Percentiles rank a stretch among this genome's conserved stretches.
These are phyloP conservation scores for Esox niger DNA, from an alignment of 2,113 vertebrate genomes.

Conservation along the genomic window DNA sequence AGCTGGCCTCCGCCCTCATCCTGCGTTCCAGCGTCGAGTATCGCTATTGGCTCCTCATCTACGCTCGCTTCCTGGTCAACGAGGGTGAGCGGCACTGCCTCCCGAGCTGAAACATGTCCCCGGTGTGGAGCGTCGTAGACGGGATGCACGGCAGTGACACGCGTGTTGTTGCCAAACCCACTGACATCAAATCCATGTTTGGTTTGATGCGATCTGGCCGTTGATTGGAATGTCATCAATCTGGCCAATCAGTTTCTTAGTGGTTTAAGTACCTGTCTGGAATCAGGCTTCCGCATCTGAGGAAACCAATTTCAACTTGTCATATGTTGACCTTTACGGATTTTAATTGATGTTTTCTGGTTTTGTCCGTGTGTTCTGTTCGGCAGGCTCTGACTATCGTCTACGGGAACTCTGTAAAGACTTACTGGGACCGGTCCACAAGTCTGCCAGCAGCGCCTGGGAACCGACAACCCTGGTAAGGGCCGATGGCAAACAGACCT, in stretches of 20 bases:
- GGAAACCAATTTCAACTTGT: too few relatives aligned
- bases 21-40: constrained; percentile 91
- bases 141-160: too few relatives aligned
- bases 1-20: constrained; percentile 85
- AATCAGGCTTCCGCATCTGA: too few relatives aligned
- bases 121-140: too few relatives aligned
- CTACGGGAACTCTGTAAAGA: constrained; percentile 94
- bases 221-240: too few relatives aligned
- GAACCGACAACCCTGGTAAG: constrained; percentile 89
- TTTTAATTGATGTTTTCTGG: too few relatives aligned
- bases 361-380: neutral
- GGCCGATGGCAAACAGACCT: neutral
- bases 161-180: neutral
- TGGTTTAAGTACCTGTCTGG: too few relatives aligned
- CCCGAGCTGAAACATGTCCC: neutral
- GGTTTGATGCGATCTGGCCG: too few relatives aligned
- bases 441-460: constrained; percentile 86
- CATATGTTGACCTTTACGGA: too few relatives aligned
- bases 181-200: too few relatives aligned
- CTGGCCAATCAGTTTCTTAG: too few relatives aligned
- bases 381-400: constrained; percentile 87
- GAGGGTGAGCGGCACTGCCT: constrained; percentile 76
- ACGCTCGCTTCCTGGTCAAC: constrained; percentile 94
- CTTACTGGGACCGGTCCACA: constrained; percentile 94
- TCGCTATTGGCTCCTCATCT: constrained; percentile 95